Base-by-base conservation (phyloP, 2,888 invertebrate species). In the Diadromus collaris region DNA sequence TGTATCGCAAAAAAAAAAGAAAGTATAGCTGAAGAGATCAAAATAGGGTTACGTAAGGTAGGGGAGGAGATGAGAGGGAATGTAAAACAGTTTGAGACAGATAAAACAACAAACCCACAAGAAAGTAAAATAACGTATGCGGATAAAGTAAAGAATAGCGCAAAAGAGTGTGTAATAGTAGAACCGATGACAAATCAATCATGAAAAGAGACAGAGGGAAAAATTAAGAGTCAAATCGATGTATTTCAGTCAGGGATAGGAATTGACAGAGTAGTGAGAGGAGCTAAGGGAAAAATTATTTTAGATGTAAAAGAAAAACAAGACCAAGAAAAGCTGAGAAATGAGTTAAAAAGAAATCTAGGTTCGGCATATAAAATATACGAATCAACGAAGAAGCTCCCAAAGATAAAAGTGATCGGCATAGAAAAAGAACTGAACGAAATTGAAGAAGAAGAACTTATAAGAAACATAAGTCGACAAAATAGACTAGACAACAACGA, bases 211-310 rank as follows among this genome's bases (percentile, higher is more conserved):
- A 74, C 72, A 16, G 70, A 76, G 6, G 72, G 10, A 29, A 67
- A 75, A 32, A 58, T 78, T 6, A 78, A 58, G 38, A 76, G 48
- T 5, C 67, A 78, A 41, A 68, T 80, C 29, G 65, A 80, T 48
- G 56, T 70, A 6, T 13, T 61, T 0, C 60, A 76, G 44, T n/a
- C 70, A 5, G 76, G 76, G 19, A 41, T 76, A 2, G 69, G 61
- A 2, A 46, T 76, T 5, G 58, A 63, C 32, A 64, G 65, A 56
- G 32, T 76, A 1, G 64, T 32, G 13, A 71, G 51, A 65, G 51
- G 41, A 7, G n/a, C 48, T 13, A 48, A 19, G 1, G 76, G 75
- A 51, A 77, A 60, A 69, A 10, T 81, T 0, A 63, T 78, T 4
- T 27, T 78, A 19, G 68, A 75, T 34, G 70, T 70, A 13, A 38